Base-by-base conservation (phyloP, 2,113 vertebrate genomes). In the Cyprinus carpio region DNA sequence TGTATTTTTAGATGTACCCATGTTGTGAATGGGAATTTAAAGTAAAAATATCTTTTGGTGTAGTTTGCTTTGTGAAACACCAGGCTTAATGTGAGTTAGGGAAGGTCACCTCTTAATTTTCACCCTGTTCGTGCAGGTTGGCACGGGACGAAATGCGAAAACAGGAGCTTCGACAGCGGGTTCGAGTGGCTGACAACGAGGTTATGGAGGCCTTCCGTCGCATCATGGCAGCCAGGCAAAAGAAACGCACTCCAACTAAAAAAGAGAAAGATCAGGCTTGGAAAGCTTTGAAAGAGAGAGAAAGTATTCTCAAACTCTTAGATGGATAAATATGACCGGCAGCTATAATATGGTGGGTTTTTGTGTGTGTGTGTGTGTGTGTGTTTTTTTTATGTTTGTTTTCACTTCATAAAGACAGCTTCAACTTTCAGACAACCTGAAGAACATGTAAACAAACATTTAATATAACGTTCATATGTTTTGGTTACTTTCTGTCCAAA, bases 251-350 rank as follows among this genome's bases (percentile, higher is more conserved):
- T 0, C 98, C 98, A 1, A 99, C 97, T 29, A 99, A 99, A 92
- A 99, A 99, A 89, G 98, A 99, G 90, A 99, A 99, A 79, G 98
- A 99, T 90, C 97, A 99, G 92, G 98, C 98, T 0, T 99, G 97
- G 98, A 99, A 98, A 89, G 97, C 96, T 0, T 93, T 99, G 87
- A 98, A 98, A 89, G 98, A 99, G 89, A 94, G 98, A 1, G 98
- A 99, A 86, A 99, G 97, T 92, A 99, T 99, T 89, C 95, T 99
- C 5, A 99, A 99, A 90, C 92, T 99, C 31, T 93, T 99, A 79
- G 98, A 99, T 1, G 96, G 97, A 88, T 99, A 92, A 83, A 74
- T 25, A 34, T 27, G 85, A 37, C 37, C n/a, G 65, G 82, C 75
- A 64, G 64, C 27, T 34, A 75, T 40, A 46, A 6, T 81, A 60